Evolutionary conservation across 2,113 vertebrate species (phyloP).

Genomic region (Thamnophis sirtalis): DNA sequence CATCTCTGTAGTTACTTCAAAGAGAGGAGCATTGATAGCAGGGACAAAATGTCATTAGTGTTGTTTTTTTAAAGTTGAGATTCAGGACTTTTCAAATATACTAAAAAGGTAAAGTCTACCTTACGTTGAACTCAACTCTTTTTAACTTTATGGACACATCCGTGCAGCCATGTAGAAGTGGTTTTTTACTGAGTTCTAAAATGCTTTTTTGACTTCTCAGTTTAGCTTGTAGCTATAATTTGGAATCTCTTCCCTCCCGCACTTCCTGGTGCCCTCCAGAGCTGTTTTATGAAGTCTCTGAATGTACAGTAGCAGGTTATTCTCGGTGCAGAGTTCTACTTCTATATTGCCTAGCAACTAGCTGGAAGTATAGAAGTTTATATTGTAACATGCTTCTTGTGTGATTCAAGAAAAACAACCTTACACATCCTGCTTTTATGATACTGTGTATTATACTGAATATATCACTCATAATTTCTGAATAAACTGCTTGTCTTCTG

Average conservation of each 20-base stretch:
- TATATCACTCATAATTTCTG: background rate
- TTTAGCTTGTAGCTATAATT: background rate
- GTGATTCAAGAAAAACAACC: background rate
- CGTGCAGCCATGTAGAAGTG: background rate
- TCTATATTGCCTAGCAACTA: background rate
- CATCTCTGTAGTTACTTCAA: background rate
- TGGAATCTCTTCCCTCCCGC: background rate
- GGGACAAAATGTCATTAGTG: background rate
- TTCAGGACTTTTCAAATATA: background rate
- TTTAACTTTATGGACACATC: background rate
- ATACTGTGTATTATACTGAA: background rate
- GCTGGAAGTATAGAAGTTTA: background rate
- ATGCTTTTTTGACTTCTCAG: background rate
- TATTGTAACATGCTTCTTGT: background rate
- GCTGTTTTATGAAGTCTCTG: background rate
- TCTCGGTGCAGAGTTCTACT: background rate
- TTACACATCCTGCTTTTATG: background rate
- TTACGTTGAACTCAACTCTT: background rate
- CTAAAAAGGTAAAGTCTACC: background rate
- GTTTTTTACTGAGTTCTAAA: background rate
- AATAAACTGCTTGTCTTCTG: background rate
- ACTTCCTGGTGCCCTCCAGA: background rate
- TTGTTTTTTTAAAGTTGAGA: background rate
- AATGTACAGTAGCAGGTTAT: background rate
- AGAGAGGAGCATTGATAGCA: background rate